These are phyloP conservation scores for Plotosus lineatus DNA, from an alignment of 2,113 vertebrate species.

Conservation along the genomic window DNA sequence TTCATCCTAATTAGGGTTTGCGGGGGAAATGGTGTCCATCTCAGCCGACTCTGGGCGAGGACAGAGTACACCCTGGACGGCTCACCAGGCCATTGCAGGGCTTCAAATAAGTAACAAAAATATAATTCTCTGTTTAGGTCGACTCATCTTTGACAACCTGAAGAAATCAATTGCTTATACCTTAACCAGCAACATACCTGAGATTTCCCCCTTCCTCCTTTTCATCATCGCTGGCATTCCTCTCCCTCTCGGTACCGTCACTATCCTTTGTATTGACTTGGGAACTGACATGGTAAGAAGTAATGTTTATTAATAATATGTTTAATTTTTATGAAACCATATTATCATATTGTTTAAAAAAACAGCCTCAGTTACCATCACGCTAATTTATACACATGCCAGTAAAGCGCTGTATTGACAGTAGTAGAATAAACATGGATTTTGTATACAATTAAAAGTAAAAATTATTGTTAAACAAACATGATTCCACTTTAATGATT, in stretches of 20 bases:
- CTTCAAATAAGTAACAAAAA: not conserved
- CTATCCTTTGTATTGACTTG: constrained; percentile 94
- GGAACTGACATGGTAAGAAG: constrained; percentile 91
- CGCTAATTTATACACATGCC: not conserved
- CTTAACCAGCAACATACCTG: constrained; percentile 91
- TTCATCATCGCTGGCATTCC: constrained; percentile 91
- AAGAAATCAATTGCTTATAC: constrained; percentile 96
- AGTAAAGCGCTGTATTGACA: not conserved
- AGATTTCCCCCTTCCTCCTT: constrained; percentile 91
- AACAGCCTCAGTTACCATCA: not conserved
- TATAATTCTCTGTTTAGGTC: constrained; percentile 66
- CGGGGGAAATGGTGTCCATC: too few relatives aligned
- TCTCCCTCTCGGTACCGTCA: constrained; percentile 86
- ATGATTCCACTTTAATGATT: not conserved
- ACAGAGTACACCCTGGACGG: too few relatives aligned
- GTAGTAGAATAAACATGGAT: not conserved
- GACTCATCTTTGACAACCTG: constrained; percentile 91
- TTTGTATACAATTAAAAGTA: not conserved
- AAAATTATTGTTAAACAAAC: not conserved
- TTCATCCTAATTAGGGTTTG: too few relatives aligned
- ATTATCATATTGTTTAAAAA: too few relatives aligned
- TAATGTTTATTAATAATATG: not conserved
- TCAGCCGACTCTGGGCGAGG: too few relatives aligned
- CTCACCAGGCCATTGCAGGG: too few relatives aligned
- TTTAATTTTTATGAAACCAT: not conserved